phyloP scores from a whole-genome alignment of 1,140 invertebrate species.

The Pectinophora gossypiella region DNA sequence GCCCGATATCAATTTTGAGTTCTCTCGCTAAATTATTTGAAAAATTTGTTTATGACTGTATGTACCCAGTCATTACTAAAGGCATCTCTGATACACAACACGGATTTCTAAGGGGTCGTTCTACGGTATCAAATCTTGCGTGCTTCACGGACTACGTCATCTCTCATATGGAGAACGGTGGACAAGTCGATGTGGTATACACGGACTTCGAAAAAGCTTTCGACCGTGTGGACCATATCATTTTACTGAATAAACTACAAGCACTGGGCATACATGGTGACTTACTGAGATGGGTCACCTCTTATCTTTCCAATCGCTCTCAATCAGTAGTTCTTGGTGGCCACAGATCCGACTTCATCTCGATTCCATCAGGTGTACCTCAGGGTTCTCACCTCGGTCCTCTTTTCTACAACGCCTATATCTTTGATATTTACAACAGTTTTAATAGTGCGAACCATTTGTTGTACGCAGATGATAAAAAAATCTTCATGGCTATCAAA shows the following conservation, averaged over 20 bases:
- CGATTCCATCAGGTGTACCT: neutral
- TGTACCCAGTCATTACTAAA: neutral
- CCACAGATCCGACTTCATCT: conserved; percentile 3
- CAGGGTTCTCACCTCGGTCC: neutral
- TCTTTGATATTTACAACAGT: neutral
- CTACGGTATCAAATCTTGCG: neutral
- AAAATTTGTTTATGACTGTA: neutral
- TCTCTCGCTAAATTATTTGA: neutral
- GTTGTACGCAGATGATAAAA: neutral
- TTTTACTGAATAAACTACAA: neutral
- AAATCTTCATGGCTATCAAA: neutral
- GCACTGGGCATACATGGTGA: conserved; percentile 1
- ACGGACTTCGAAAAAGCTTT: conserved; percentile 1
- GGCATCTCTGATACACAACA: conserved; percentile 1
- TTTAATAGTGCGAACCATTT: neutral
- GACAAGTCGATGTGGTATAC: neutral
- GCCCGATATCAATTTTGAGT: neutral
- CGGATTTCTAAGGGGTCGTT: conserved; percentile 2
- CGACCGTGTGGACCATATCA: conserved; percentile 3
- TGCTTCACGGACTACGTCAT: conserved; percentile 1
- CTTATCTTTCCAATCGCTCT: conserved; percentile 4
- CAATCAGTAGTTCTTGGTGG: conserved; percentile 8
- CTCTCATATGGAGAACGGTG: neutral
- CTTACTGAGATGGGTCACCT: conserved; percentile 1
- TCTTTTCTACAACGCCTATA: neutral